Conservation (phyloP, 2,797 vertebrate species). For the Salarias fasciatus region DNA sequence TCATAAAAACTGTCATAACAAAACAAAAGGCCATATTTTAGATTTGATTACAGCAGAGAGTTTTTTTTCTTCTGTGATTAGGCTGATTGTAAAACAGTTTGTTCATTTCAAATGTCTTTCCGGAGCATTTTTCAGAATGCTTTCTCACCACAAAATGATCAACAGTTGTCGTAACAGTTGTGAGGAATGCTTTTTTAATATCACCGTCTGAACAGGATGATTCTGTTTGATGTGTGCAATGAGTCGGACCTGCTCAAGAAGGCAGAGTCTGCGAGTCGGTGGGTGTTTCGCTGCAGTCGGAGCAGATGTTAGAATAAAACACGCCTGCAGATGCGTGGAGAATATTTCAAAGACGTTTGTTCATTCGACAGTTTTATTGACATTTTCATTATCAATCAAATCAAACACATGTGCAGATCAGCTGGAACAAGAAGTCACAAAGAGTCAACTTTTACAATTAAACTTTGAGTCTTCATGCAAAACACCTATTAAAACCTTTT, state of each 20-base stretch:
- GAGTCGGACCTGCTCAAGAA: conserved; percentile 65
- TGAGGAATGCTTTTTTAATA: conserved; percentile 56
- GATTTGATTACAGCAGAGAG: neutral
- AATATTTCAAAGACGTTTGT: conserved; percentile 55
- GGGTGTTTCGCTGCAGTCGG: conserved; percentile 47
- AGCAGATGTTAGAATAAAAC: conserved; percentile 68
- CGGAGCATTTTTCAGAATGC: neutral
- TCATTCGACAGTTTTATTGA: conserved; percentile 40
- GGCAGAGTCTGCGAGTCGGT: conserved; percentile 48
- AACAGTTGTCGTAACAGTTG: conserved; percentile 66
- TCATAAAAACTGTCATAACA: neutral
- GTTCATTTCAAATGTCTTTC: conserved; percentile 5
- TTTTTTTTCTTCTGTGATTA: neutral
- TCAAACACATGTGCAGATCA: conserved; percentile 8
- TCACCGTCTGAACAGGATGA: conserved; percentile 50
- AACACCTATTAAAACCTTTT: neutral
- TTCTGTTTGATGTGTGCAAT: conserved; percentile 72
- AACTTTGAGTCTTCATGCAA: conserved; percentile 5
- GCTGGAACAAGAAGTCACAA: conserved; percentile 14
- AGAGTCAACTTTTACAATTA: conserved; percentile 9
- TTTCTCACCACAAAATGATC: conserved; percentile 23
- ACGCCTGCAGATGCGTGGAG: conserved; percentile 66
- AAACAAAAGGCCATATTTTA: neutral
- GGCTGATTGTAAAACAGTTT: neutral
- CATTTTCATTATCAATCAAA: conserved; percentile 21